Base-by-base conservation (phyloP, 2,113 vertebrate genomes). In the Albula goreensis region DNA sequence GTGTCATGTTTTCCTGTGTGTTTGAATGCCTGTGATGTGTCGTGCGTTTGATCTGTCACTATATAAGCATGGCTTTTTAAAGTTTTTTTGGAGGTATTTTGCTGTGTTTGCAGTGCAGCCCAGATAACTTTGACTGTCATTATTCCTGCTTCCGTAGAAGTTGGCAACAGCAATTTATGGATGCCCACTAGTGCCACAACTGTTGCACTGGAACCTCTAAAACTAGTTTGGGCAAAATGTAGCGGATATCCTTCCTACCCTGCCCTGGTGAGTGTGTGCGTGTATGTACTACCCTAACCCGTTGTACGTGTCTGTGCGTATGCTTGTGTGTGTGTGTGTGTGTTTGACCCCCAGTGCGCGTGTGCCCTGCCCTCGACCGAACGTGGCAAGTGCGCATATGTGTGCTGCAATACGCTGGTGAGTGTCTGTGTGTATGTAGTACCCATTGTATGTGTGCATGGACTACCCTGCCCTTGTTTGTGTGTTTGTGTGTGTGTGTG, bases 211-310 rank as follows among this genome's bases (percentile, higher is more conserved):
- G 98, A 99, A 95, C 98, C 98, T 89, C 94, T 99, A 87, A 99
- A 99, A 93, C 96, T 99, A 92, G 98, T 99, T 88, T 99, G 98
- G 98, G 98, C 98, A 95, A 99, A 99, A 95, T 99, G 98, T 95
- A 99, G 98, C 74, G 98, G 98, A 90, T 99, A 99, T 91, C 98
- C 98, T 79, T 99, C 98, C 83, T 99, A 99, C 92, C 98, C 98
- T 77, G 98, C 98, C 89, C 95, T 99, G 98, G 98, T 99, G 94
- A 98, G 98, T 96, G 88, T 86, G 86, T 49, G 87, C 80, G 57
- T 86, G 63, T 78, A 25, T 4, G 15, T 66, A 66, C 60, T 66
- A 66, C 60, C 60, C 60, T 66, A 19, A 15, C 17, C 60, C 22
- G 60, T 41, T 56, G 53, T 56, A 12, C 53, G 53, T 56, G n/a